Evolutionary conservation across 2,113 vertebrate genomes (phyloP).

Genomic region (Archilochus colubris): DNA sequence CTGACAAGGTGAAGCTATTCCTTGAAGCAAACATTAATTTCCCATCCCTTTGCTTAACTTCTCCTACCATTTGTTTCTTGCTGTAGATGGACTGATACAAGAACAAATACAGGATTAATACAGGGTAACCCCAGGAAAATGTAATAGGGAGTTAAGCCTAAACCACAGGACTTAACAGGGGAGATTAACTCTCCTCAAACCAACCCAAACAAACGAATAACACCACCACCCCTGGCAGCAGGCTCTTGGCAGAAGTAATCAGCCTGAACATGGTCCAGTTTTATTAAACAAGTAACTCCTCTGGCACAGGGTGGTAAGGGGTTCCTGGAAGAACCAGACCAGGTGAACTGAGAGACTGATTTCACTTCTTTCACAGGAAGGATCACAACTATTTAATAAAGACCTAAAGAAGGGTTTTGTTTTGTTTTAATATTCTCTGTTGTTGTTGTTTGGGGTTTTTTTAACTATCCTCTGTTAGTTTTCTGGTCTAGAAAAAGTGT

Average conservation of each 20-base stretch:
- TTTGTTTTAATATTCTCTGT: too few relatives aligned
- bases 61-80: not conserved
- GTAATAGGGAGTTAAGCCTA: not conserved
- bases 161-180: not conserved
- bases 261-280: not conserved
- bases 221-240: not conserved
- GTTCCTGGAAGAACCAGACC: not conserved
- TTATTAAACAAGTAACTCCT: not conserved
- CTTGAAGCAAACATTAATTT: not conserved
- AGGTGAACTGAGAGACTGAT: not conserved
- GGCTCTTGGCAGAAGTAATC: not conserved
- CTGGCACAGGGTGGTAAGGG: not conserved
- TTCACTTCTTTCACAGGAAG: not conserved
- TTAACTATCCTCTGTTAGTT: too few relatives aligned
- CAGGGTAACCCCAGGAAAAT: not conserved
- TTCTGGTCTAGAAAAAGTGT: not conserved
- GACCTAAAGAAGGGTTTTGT: not conserved
- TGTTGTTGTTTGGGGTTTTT: too few relatives aligned
- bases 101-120: not conserved
- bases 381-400: not conserved
- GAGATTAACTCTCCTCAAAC: not conserved
- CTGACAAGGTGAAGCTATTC: not conserved
- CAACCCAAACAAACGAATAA: not conserved
- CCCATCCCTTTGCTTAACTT: not conserved
- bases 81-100: not conserved